Evolutionary conservation across 2,113 vertebrate genomes (phyloP).

Genomic region (Paratilapia polleni): DNA sequence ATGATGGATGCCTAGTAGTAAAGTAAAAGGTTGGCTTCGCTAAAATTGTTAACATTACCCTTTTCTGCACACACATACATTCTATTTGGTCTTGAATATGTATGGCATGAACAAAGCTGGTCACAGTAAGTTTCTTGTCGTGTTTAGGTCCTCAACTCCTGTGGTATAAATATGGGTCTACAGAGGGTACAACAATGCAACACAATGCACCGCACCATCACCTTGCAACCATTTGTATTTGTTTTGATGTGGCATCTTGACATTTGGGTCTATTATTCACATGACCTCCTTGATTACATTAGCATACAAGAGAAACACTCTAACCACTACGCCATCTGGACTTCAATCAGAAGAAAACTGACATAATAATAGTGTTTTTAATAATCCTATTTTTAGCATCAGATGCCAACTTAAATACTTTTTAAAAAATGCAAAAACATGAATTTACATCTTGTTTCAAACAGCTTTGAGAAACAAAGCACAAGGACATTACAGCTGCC

Average conservation of each 20-base stretch:
- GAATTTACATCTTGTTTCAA: not conserved
- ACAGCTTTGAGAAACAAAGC: not conserved
- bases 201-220: not conserved
- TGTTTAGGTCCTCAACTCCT: not conserved
- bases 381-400: not conserved
- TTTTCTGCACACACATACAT: not conserved
- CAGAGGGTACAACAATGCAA: not conserved
- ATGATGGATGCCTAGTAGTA: not conserved
- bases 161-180: not conserved
- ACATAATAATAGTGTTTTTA: not conserved
- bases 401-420: not conserved
- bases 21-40: not conserved
- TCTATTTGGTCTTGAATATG: not conserved
- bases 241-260: not conserved
- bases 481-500: slow-evolving; percentile 12
- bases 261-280: not conserved
- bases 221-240: not conserved
- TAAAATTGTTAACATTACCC: not conserved
- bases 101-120: not conserved
- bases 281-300: slow-evolving; percentile 32
- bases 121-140: not conserved
- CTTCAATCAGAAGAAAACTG: slow-evolving; percentile 13
- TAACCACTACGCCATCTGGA: not conserved
- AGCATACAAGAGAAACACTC: slow-evolving; percentile 31
- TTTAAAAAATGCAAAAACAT: not conserved